Evolutionary conservation across 1,140 invertebrate species (phyloP).

Genomic region (Drosophila ercepeae): DNA sequence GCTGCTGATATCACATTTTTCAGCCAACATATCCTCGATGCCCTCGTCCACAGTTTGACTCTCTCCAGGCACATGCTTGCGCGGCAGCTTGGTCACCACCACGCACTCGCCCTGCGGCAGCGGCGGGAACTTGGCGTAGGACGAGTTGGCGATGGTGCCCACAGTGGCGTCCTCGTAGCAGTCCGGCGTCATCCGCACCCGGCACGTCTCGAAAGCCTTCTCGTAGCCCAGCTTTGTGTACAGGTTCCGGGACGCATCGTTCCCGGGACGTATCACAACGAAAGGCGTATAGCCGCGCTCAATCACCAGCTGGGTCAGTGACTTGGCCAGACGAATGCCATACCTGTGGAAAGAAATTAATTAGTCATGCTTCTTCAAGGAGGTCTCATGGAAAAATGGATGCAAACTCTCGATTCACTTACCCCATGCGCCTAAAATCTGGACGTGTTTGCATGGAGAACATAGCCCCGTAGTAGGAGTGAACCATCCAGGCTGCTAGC

Average conservation of each 20-base stretch:
- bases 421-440: conserved; percentile 91
- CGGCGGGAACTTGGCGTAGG: conserved; percentile 72
- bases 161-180: conserved; percentile 72
- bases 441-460: conserved; percentile 95
- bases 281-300: conserved; percentile 91
- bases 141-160: conserved; percentile 66
- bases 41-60: conserved; percentile 73
- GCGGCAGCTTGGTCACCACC: conserved; percentile 37
- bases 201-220: conserved; percentile 90
- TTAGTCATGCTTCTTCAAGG: neutral
- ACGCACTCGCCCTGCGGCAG: conserved; percentile 68
- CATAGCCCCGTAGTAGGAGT: conserved; percentile 95
- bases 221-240: conserved; percentile 92
- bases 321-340: conserved; percentile 88
- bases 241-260: conserved; percentile 91
- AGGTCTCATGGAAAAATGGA: no score
- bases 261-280: conserved; percentile 93
- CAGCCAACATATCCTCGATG: conserved; percentile 83
- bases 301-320: conserved; percentile 88
- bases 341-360: conserved; percentile 74
- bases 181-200: conserved; percentile 89
- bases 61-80: conserved; percentile 67
- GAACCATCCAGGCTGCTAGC: conserved; percentile 93
- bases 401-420: conserved; percentile 49
- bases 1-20: conserved; percentile 83